These are phyloP conservation scores for Thunnus maccoyii DNA, from an alignment of 2,113 vertebrate genomes.

Conservation along the genomic window DNA sequence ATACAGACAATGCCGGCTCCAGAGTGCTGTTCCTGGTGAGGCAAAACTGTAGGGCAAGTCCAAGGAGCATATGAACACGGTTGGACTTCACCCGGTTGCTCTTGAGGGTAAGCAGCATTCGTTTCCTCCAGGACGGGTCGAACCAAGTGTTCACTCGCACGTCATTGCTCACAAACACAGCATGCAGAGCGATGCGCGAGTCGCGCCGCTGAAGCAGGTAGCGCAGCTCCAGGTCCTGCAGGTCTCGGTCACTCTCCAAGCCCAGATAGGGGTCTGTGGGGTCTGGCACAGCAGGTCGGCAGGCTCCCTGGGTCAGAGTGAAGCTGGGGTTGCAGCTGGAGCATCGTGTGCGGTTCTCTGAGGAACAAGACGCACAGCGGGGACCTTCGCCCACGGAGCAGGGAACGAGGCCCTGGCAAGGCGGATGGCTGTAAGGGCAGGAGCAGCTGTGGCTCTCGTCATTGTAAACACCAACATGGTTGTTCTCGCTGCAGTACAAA, in stretches of 20 bases:
- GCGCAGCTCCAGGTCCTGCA: constrained; percentile 93
- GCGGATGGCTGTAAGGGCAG: constrained; percentile 88
- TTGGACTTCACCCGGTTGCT: constrained; percentile 97
- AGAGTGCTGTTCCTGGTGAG: constrained; percentile 96
- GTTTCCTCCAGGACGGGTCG: constrained; percentile 96
- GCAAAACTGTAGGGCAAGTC: constrained; percentile 94
- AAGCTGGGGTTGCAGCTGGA: constrained; percentile 93
- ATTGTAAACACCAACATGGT: constrained; percentile 90
- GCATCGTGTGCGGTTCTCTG: constrained; percentile 92
- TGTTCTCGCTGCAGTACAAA: constrained; percentile 94
- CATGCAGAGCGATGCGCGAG: constrained; percentile 91
- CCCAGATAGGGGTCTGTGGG: constrained; percentile 94
- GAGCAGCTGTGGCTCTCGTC: constrained; percentile 92
- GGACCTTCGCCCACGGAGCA: constrained; percentile 91
- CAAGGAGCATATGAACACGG: constrained; percentile 93
- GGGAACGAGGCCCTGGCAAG: constrained; percentile 92
- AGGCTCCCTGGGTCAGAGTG: constrained; percentile 89
- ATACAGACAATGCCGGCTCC: constrained; percentile 94
- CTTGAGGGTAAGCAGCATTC: constrained; percentile 97
- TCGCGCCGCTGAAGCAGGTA: constrained; percentile 93
- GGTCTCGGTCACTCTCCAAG: constrained; percentile 92
- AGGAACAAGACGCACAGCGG: constrained; percentile 90
- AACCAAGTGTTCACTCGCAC: constrained; percentile 97
- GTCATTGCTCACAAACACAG: constrained; percentile 97
- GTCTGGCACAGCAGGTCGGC: constrained; percentile 93